These are phyloP conservation scores for Spicauda simplicius DNA, from an alignment of 2,888 invertebrate species.

Conservation along the genomic window DNA sequence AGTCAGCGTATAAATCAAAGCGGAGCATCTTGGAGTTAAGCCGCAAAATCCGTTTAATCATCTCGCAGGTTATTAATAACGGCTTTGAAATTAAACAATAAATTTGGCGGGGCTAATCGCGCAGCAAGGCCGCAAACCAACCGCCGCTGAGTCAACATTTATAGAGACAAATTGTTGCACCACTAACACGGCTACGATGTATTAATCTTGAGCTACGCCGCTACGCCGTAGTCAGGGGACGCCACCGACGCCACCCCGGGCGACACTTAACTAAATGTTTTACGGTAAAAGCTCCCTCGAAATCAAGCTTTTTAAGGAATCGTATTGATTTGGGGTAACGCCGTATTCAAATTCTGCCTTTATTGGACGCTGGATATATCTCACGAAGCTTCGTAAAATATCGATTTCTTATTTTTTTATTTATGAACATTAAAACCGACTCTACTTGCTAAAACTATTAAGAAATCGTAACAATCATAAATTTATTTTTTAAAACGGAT, in stretches of 20 bases:
- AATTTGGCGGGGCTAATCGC: constrained; percentile 82
- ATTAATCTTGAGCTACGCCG: constrained; percentile 77
- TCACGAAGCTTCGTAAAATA: background rate
- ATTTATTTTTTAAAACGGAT: background rate
- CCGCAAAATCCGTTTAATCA: constrained; percentile 82
- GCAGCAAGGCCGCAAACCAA: constrained; percentile 72
- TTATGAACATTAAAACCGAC: no score
- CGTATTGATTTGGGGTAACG: constrained; percentile 35
- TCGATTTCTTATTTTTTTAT: background rate
- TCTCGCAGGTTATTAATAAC: constrained; percentile 81
- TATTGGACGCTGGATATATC: background rate
- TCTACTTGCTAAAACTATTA: no score
- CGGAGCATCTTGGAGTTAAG: constrained; percentile 69
- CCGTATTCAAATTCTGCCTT: constrained; percentile 26
- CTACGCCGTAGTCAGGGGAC: constrained; percentile 55
- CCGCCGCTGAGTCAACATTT: constrained; percentile 83
- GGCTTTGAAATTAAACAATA: constrained; percentile 84
- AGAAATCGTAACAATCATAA: no score
- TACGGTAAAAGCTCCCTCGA: constrained; percentile 35
- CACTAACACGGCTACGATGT: constrained; percentile 77
- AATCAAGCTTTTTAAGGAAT: constrained; percentile 37
- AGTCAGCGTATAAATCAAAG: constrained; percentile 73
- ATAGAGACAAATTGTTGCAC: constrained; percentile 84
- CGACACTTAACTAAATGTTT: constrained; percentile 57
- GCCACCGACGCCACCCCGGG: constrained; percentile 55